A percentile compares a stretch with the other conserved stretches of the same genome.
phyloP scores from a whole-genome alignment of 2,888 invertebrate genomes.

The Drosophila rubida region DNA sequence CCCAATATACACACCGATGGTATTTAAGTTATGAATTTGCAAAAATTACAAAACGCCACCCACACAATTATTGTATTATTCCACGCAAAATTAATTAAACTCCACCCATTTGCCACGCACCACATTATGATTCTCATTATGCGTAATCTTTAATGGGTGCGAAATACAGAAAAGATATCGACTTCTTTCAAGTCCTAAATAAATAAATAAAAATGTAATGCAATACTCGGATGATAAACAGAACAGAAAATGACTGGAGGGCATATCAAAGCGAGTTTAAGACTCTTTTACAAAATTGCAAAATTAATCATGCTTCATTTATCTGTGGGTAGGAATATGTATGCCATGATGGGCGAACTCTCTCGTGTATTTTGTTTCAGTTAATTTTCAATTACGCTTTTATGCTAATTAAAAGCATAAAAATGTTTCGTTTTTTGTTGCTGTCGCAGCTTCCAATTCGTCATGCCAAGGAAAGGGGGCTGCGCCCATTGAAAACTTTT shows the following conservation, averaged over 20 bases:
- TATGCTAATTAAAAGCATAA: constrained; percentile 74
- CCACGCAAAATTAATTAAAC: too few species aligned
- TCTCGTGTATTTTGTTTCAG: constrained; percentile 54
- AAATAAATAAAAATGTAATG: constrained; percentile 29
- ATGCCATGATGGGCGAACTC: not conserved
- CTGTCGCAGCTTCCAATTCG: constrained; percentile 31
- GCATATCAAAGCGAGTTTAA: constrained; percentile 2
- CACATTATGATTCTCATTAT: not conserved
- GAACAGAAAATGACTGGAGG: constrained; percentile 6
- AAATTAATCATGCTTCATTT: constrained; percentile 5
- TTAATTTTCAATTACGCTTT: constrained; percentile 77
- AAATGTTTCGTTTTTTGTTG: constrained; percentile 40
- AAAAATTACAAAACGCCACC: too few species aligned
- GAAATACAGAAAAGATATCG: not conserved
- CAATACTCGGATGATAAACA: constrained; percentile 1
- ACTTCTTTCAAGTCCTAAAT: constrained; percentile 23
- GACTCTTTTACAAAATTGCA: not conserved
- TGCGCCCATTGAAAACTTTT: constrained; percentile 34
- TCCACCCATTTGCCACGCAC: not conserved
- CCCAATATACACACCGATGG: too few species aligned
- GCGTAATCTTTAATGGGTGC: not conserved
- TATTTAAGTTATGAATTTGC: too few species aligned
- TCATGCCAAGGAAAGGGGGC: not conserved
- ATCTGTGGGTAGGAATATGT: not conserved
- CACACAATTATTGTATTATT: too few species aligned